A percentile compares a stretch with the other conserved stretches of the same genome.
These are phyloP conservation scores for Drosophila fuyamai DNA, from an alignment of 1,140 invertebrate genomes.

Conservation along the genomic window DNA sequence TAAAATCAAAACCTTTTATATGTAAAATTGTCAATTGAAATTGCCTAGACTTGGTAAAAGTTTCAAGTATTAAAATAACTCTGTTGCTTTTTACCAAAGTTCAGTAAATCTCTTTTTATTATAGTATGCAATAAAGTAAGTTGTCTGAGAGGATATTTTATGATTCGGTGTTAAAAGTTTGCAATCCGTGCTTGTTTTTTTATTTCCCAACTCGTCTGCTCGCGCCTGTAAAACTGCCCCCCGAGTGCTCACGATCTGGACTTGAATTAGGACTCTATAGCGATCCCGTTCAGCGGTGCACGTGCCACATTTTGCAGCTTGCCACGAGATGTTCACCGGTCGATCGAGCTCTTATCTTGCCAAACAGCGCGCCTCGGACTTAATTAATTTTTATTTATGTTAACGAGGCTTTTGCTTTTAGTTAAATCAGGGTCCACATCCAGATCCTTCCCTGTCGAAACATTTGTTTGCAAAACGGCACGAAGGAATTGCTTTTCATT, in stretches of 20 bases:
- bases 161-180: not conserved
- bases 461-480: slow-evolving; percentile 89
- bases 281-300: slow-evolving; percentile 53
- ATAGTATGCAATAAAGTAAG: too few species aligned
- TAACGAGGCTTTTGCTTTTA: slow-evolving; percentile 59
- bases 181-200: not conserved
- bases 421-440: slow-evolving; percentile 49
- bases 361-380: slow-evolving; percentile 65
- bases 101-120: too few species aligned
- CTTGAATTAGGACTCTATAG: slow-evolving; percentile 16
- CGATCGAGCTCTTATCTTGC: slow-evolving; percentile 55
- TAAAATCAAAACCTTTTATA: too few species aligned
- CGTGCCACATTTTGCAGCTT: slow-evolving; percentile 79
- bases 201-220: slow-evolving; percentile 14
- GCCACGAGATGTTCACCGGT: slow-evolving; percentile 55
- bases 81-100: too few species aligned
- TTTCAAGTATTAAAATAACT: too few species aligned
- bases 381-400: slow-evolving; percentile 82
- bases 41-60: too few species aligned
- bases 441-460: slow-evolving; percentile 86
- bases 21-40: too few species aligned
- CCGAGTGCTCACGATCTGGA: slow-evolving; percentile 64
- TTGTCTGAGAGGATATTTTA: not conserved
- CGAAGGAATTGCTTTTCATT: slow-evolving; percentile 92
- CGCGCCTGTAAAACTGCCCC: slow-evolving; percentile 35